Conservation (phyloP, 23 tunicate species). For the Phallusia fumigata region DNA sequence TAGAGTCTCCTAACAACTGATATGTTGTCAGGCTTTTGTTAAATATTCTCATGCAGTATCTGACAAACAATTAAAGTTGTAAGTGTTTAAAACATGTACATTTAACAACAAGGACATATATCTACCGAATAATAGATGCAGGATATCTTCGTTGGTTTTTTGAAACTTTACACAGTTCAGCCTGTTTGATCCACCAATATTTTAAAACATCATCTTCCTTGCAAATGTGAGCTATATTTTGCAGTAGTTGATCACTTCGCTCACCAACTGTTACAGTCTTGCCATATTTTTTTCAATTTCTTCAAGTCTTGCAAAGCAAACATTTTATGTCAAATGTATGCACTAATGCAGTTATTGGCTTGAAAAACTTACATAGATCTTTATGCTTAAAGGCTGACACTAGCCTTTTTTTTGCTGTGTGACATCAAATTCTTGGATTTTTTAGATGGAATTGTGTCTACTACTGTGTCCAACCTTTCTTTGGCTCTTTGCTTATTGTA, state of each 20-base stretch:
- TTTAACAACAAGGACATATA: neutral
- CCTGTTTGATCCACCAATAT: neutral
- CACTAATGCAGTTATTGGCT: neutral
- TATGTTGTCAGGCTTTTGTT: neutral
- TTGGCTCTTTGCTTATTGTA: constrained; percentile 5
- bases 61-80: neutral
- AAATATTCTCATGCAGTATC: constrained; percentile 3
- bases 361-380: neutral
- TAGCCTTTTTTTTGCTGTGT: constrained; percentile 5
- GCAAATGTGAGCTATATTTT: neutral
- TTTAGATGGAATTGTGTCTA: neutral
- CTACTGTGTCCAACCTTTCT: neutral
- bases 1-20: no score
- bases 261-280: neutral
- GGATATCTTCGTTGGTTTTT: constrained; percentile 14
- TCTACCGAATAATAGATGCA: neutral
- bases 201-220: neutral
- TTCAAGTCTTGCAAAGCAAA: neutral
- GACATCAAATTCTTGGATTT: neutral
- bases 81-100: no score
- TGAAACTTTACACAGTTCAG: neutral
- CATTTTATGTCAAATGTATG: no score
- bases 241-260: neutral
- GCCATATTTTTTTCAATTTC: constrained; percentile 8
- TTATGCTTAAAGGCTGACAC: neutral